Percentiles rank a stretch among this genome's conserved stretches.
Conservation (phyloP, 2,888 invertebrate genomes). For the Mycogona germanica region DNA sequence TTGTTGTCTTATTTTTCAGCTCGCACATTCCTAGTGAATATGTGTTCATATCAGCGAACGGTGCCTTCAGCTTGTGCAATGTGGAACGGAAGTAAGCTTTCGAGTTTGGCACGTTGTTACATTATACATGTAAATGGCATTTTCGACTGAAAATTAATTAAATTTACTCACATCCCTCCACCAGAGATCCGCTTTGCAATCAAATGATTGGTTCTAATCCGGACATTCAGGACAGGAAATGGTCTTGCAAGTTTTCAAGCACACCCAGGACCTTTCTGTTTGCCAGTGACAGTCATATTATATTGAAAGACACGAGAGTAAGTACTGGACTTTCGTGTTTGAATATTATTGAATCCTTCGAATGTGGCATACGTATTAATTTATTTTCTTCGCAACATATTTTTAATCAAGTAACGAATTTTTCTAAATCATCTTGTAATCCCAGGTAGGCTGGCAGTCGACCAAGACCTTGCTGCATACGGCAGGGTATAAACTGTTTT, state of each 20-base stretch:
- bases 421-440: background rate
- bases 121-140: no score
- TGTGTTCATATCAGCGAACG: background rate
- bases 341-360: no score
- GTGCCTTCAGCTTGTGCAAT: background rate
- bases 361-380: background rate
- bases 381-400: background rate
- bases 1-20: background rate
- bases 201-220: background rate
- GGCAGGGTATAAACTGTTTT: background rate
- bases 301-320: conserved; percentile 4
- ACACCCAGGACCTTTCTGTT: conserved; percentile 1
- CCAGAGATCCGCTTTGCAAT: background rate
- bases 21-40: conserved; percentile 1
- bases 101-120: no score
- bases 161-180: background rate
- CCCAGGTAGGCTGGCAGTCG: no score
- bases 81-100: background rate
- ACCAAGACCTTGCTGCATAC: background rate
- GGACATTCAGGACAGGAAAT: background rate
- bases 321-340: no score
- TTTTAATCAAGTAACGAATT: background rate
- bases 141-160: background rate
- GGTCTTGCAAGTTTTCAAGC: conserved; percentile 3
- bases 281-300: conserved; percentile 1